Evolutionary conservation across 2,888 invertebrate genomes (phyloP).

Genomic region (Mythimna vitellina): DNA sequence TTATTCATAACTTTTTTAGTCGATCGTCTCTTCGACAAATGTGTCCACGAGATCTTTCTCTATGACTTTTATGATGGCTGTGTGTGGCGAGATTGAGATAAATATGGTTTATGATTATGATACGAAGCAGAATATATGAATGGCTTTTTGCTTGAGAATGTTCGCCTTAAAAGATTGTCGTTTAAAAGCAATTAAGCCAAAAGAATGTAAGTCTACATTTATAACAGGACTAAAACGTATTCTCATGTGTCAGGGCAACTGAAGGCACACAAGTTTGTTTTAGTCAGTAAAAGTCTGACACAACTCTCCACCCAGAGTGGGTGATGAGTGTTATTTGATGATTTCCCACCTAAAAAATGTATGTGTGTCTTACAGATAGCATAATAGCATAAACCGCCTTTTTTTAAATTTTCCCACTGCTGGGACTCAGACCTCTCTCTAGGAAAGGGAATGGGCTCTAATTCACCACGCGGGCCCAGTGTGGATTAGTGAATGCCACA

Average conservation of each 20-base stretch:
- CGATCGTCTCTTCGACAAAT: constrained; percentile 46
- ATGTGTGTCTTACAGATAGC: neutral
- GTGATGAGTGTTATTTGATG: too few relatives aligned
- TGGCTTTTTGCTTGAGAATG: constrained; percentile 9
- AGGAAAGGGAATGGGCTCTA: too few relatives aligned
- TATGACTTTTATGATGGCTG: constrained; percentile 37
- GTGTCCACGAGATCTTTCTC: constrained; percentile 56
- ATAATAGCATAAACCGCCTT: too few relatives aligned
- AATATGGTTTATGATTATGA: constrained; percentile 42
- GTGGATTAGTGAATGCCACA: too few relatives aligned
- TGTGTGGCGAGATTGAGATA: constrained; percentile 42
- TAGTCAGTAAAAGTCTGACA: too few relatives aligned
- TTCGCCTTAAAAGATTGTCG: constrained; percentile 10
- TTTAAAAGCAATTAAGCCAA: constrained; percentile 26
- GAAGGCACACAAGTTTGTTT: too few relatives aligned
- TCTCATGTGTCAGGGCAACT: too few relatives aligned
- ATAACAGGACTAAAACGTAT: neutral
- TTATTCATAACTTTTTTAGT: constrained; percentile 66
- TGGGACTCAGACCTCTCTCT: too few relatives aligned
- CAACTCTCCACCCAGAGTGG: too few relatives aligned
- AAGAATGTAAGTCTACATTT: neutral
- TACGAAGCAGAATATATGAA: neutral
- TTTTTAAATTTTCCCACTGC: too few relatives aligned
- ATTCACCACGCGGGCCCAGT: too few relatives aligned
- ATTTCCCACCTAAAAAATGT: too few relatives aligned